These are phyloP conservation scores for Panzeria rudis DNA, from an alignment of 2,888 invertebrate genomes.

Conservation along the genomic window DNA sequence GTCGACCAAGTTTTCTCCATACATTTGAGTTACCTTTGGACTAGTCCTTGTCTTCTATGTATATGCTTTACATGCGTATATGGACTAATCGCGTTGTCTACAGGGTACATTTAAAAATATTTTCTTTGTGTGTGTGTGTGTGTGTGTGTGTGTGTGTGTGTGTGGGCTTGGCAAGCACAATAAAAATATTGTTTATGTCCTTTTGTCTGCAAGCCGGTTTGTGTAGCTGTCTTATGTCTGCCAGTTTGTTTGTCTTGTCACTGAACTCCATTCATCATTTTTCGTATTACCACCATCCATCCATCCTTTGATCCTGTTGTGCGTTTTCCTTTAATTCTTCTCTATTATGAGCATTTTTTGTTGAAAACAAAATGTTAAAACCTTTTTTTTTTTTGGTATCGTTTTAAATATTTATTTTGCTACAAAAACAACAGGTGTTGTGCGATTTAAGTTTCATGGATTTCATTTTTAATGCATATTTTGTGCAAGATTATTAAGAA, in stretches of 20 bases:
- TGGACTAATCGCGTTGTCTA: too few species aligned
- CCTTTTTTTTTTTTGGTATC: constrained; percentile 3
- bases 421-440: constrained; percentile 54
- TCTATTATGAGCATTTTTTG: constrained; percentile 20
- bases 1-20: too few species aligned
- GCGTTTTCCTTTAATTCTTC: constrained; percentile 18
- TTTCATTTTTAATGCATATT: constrained; percentile 20
- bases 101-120: background rate
- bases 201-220: constrained; percentile 17
- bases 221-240: constrained; percentile 10
- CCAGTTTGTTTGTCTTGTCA: background rate
- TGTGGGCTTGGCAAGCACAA: too few species aligned
- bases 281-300: constrained; percentile 1
- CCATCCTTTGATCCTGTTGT: constrained; percentile 47
- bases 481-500: constrained; percentile 18
- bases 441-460: constrained; percentile 23
- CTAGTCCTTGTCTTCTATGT: too few species aligned
- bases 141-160: background rate
- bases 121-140: background rate
- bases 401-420: background rate
- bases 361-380: background rate
- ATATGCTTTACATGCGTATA: too few species aligned
- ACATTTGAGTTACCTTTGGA: too few species aligned
- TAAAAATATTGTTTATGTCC: background rate
- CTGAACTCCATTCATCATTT: constrained; percentile 32